These are phyloP conservation scores for Eristalis tenax DNA, from an alignment of 2,888 invertebrate species.

Conservation along the genomic window DNA sequence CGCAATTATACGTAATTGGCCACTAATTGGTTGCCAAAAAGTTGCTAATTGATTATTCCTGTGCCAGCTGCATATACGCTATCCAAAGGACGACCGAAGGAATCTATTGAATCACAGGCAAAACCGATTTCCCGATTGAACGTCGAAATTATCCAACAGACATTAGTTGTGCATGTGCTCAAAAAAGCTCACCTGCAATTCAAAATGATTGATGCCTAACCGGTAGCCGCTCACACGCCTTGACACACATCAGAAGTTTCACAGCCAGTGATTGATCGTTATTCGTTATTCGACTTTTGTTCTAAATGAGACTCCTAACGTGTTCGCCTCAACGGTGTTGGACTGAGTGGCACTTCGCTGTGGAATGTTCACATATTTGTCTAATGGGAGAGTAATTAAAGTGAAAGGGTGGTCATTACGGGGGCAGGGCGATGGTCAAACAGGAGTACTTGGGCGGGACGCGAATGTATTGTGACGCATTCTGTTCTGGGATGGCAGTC, in stretches of 20 bases:
- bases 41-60: constrained; percentile 22
- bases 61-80: not conserved
- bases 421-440: not conserved
- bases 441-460: not conserved
- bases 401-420: not conserved
- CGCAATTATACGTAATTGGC: constrained; percentile 20
- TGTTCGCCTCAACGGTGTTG: not conserved
- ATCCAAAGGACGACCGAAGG: not conserved
- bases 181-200: not conserved
- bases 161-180: not conserved
- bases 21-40: constrained; percentile 15
- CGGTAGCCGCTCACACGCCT: not conserved
- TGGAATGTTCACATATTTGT: not conserved
- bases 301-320: not conserved
- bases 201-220: not conserved
- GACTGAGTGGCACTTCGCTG: not conserved
- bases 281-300: not conserved
- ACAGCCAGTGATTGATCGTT: not conserved
- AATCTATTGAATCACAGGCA: not conserved
- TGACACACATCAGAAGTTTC: not conserved
- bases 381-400: not conserved
- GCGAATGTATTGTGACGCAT: not conserved
- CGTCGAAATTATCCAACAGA: not conserved
- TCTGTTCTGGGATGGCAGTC: not conserved
- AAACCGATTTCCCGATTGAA: not conserved